Base-by-base conservation (phyloP, 2,888 invertebrate genomes). In the Spilosoma lubricipeda region DNA sequence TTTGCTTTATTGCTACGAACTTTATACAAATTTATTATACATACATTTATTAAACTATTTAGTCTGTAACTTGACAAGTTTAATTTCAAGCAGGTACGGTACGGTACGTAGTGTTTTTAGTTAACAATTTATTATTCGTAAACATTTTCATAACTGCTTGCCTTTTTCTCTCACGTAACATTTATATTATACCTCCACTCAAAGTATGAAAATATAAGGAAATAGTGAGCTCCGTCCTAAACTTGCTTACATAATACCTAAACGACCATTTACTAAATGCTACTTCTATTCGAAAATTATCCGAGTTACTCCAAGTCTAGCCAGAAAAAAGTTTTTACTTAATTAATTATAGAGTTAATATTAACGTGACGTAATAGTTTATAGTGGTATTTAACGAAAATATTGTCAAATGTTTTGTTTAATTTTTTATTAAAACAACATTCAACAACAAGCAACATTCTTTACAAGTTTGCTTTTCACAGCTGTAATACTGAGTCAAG, bases 391-490 rank as follows among this genome's bases (percentile, higher is more conserved):
- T 1, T 30, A 67, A 67, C 5, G 18, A 30, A 67, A 64, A 67
- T 3, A 45, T 20, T 5, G 15, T 4, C 11, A 67, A 67, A 30
- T 45, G 42, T 67, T 45, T 45, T 45, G 45, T 27, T 45, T 45
- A 30, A 9, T 8, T 45, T 45, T 11, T 45, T 33, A 52, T 36
- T 23, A 52, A 33, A 48, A 33, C 4, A 45, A 68, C n/a, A n/a
- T n/a, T n/a, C n/a, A n/a, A n/a, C n/a, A n/a, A 67, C 42, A 45
- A 15, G 20, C 8, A 11, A 45, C 45, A 67, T 67, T 45, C 73
- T 75, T 68, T 77, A 74, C 73, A 45, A 45, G 15, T 80, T 77
- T 76, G 69, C 72, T 72, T 73, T 73, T 70, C 71, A 72, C 75
- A 82, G 77, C 75, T 78, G 74, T 67, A 75, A 30, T 48, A 52